Conservation (phyloP, 2,113 vertebrate genomes). For the Siphamia tubifer region DNA sequence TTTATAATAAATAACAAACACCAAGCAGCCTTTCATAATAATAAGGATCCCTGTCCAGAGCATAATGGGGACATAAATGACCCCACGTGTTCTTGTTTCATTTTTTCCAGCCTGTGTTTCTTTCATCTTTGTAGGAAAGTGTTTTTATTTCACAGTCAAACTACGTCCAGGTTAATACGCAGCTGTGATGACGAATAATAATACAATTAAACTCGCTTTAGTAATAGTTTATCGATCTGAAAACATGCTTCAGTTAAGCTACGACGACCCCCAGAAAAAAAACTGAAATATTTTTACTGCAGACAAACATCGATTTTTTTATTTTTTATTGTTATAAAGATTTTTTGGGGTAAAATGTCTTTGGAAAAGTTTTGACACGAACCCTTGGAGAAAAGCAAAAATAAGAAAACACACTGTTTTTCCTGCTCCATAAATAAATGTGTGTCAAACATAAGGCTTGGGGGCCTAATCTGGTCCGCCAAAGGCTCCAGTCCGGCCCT, state of each 20-base stretch:
- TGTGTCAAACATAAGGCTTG: too few species aligned
- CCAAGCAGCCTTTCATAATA: too few species aligned
- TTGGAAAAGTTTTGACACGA: background rate
- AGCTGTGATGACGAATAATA: background rate
- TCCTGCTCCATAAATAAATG: too few species aligned
- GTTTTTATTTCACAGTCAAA: background rate
- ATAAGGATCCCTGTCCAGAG: too few species aligned
- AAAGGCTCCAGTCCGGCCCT: too few species aligned
- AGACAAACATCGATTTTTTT: background rate
- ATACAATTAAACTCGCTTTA: background rate
- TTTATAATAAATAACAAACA: too few species aligned
- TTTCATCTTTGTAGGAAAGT: background rate
- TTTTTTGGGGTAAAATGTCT: background rate
- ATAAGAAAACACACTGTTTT: background rate
- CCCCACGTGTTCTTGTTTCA: too few species aligned
- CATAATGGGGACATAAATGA: too few species aligned
- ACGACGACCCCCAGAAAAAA: background rate
- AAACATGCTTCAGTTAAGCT: background rate
- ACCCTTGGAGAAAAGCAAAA: background rate
- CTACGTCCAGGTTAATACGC: background rate
- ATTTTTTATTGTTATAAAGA: background rate
- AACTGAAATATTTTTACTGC: background rate
- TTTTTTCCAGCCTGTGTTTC: too few species aligned
- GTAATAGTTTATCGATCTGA: slow-evolving; percentile 11
- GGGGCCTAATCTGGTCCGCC: too few species aligned